Conservation (phyloP, 2,888 invertebrate genomes). For the Ferrisia virgata region DNA sequence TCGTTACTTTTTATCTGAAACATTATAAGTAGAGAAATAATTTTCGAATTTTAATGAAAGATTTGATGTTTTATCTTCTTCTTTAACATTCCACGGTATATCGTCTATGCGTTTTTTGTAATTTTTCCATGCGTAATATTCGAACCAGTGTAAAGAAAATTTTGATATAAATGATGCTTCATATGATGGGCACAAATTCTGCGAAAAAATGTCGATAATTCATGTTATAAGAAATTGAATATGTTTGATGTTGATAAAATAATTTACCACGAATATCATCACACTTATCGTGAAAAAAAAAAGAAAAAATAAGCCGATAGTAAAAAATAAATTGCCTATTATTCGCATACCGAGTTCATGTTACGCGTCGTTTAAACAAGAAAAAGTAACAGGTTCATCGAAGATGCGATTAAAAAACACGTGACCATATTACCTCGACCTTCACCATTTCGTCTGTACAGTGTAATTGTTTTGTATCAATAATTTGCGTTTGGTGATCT, state of each 20-base stretch:
- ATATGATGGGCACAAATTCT: constrained; percentile 85
- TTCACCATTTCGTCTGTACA: not conserved
- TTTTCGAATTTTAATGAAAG: constrained; percentile 79
- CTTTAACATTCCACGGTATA: constrained; percentile 84
- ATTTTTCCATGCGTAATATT: constrained; percentile 76
- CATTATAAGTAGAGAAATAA: constrained; percentile 56
- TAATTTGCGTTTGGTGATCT: not conserved
- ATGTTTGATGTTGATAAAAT: not conserved
- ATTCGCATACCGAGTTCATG: no score
- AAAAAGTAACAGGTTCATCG: not conserved
- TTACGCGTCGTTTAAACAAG: no score
- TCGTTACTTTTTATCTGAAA: not conserved
- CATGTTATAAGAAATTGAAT: not conserved
- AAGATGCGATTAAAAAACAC: not conserved
- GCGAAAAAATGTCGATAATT: constrained; percentile 52
- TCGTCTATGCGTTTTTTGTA: constrained; percentile 77
- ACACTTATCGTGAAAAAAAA: no score
- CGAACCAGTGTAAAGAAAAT: constrained; percentile 88
- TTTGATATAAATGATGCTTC: constrained; percentile 81
- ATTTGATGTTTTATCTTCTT: constrained; percentile 73
- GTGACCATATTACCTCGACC: not conserved
- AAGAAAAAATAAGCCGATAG: no score
- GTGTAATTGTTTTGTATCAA: not conserved
- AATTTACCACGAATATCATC: no score
- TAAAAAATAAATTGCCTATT: no score